Base-by-base conservation (phyloP, 2,888 invertebrate species). In the Cerceris rybyensis region DNA sequence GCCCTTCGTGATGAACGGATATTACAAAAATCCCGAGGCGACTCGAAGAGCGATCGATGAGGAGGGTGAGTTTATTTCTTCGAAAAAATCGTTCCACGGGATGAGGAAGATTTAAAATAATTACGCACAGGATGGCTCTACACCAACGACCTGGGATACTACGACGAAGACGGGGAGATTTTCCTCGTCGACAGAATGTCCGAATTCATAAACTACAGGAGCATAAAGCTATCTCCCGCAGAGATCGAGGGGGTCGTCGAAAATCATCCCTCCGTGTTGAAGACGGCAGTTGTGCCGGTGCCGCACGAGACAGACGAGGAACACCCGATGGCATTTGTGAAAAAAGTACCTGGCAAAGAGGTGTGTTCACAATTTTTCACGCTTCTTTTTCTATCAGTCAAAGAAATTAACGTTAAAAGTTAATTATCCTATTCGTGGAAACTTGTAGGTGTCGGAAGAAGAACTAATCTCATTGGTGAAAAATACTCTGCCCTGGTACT, bases 21-120 rank as follows among this genome's bases (percentile, higher is more conserved):
- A 95, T 84, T 91, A 93, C 63, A 93, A 93, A 71, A 94, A 94
- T 83, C 92, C 93, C 13, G 88, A 93, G 78, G 94, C 94, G 4
- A 95, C 94, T 0, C 89, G 88, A 59, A 93, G 93, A 58, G 93
- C 93, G n/a, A 90, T 94, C 9, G 93, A 93, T 64, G 80, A 88
- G 0, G 93, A 94, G 42, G 94, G 94, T 86, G 60, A 8, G 41
- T n/a, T 9, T 6, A 6, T 46, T 61, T 61, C 46, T 4, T 43
- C 7, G n/a, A 28, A 6, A 58, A 39, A 9, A 6, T 9, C 41
- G n/a, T n/a, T 41, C n/a, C 41, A 11, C 41, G 8, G 57, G 39
- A 2, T 2, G 39, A n/a, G 7, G 9, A n/a, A 5, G 7, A 52
- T 17, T 55, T 16, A 28, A 52, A 52, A 17, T 17, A 55, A 55